These are phyloP conservation scores for Cryptocheilus praepositus DNA, from an alignment of 2,888 invertebrate species.

Conservation along the genomic window DNA sequence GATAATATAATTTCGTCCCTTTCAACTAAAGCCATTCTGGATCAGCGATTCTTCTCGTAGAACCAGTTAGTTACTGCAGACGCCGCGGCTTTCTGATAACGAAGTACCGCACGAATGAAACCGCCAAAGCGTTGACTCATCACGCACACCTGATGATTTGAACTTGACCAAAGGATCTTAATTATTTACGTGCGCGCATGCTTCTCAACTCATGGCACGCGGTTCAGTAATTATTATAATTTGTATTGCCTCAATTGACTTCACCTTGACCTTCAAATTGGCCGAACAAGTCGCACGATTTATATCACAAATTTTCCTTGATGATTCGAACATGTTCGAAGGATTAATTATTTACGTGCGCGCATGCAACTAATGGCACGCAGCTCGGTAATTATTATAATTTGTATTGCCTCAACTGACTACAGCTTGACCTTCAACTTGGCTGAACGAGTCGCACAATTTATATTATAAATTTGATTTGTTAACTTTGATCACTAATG, in stretches of 20 bases:
- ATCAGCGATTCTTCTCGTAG: constrained; percentile 53
- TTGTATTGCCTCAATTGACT: no score
- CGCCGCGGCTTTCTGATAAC: constrained; percentile 4
- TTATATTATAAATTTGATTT: no score
- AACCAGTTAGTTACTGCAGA: constrained; percentile 50
- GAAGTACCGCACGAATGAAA: not conserved
- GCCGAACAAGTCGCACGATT: no score
- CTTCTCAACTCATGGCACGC: not conserved
- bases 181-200: not conserved
- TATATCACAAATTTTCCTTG: no score
- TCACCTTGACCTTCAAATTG: no score
- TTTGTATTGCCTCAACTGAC: no score
- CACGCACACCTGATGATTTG: no score
- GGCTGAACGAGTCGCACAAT: no score
- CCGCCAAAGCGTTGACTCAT: not conserved
- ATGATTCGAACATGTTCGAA: not conserved
- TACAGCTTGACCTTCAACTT: no score
- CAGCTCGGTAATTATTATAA: not conserved
- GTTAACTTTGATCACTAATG: no score
- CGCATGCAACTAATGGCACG: not conserved
- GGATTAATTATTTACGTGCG: not conserved
- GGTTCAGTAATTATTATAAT: not conserved
- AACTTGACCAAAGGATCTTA: not conserved
- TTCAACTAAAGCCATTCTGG: constrained; percentile 47
- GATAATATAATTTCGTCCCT: constrained; percentile 52